Percentiles rank a stretch among this genome's conserved stretches.
These are phyloP conservation scores for Dermolepida albohirtum DNA, from an alignment of 2,888 invertebrate genomes.

Conservation along the genomic window DNA sequence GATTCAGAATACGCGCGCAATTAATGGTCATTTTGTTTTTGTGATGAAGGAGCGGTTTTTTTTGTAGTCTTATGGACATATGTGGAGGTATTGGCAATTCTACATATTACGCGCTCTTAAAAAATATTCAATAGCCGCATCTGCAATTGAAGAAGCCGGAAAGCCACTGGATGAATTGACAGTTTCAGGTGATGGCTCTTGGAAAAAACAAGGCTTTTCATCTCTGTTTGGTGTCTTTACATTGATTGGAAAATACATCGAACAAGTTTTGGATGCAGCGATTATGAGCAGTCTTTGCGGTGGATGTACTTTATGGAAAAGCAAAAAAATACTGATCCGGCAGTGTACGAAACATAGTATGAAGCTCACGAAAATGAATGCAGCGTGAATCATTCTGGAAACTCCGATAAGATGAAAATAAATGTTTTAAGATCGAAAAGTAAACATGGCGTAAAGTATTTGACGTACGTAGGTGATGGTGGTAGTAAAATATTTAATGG, in stretches of 20 bases:
- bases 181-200: constrained; percentile 47
- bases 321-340: constrained; percentile 46
- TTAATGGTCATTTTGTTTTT: constrained; percentile 50
- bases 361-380: constrained; percentile 44
- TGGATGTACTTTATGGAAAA: constrained; percentile 37
- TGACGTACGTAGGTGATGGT: constrained; percentile 48
- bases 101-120: constrained; percentile 44
- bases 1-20: too few species aligned
- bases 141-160: constrained; percentile 40
- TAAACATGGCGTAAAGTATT: constrained; percentile 39
- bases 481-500: constrained; percentile 48
- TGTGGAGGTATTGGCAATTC: constrained; percentile 38
- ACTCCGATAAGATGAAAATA: constrained; percentile 45
- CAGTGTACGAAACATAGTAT: constrained; percentile 48
- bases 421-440: constrained; percentile 44
- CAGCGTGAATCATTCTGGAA: constrained; percentile 45
- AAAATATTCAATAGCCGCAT: constrained; percentile 46
- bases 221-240: constrained; percentile 45
- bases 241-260: constrained; percentile 46
- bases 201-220: constrained; percentile 40
- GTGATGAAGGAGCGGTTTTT: constrained; percentile 47
- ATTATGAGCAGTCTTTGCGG: constrained; percentile 46
- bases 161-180: constrained; percentile 50
- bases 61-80: constrained; percentile 49
- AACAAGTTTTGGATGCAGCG: constrained; percentile 45